Evolutionary conservation across 2,888 invertebrate genomes (phyloP).

Genomic region (Onchidella celtica): DNA sequence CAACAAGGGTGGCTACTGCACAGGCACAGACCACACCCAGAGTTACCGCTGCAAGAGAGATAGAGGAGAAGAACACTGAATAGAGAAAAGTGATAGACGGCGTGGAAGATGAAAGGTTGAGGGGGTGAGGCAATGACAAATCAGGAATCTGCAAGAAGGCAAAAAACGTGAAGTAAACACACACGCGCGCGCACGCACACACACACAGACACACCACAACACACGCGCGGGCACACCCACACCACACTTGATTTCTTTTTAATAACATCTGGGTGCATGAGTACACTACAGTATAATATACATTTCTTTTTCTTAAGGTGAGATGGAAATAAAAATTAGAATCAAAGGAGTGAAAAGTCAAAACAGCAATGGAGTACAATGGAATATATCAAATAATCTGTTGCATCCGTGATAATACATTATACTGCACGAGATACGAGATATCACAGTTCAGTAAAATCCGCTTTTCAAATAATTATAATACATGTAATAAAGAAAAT

Average conservation of each 20-base stretch:
- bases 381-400: no score
- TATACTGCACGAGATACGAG: no score
- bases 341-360: no score
- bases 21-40: slow-evolving; percentile 20
- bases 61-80: neutral
- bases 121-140: neutral
- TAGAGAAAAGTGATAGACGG: neutral
- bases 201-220: neutral
- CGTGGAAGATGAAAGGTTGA: neutral
- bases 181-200: neutral
- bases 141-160: neutral
- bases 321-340: no score
- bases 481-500: no score
- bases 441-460: no score
- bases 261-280: no score
- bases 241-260: neutral
- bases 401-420: no score
- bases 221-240: neutral
- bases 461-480: no score
- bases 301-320: no score
- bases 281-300: no score
- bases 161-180: neutral
- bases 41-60: neutral
- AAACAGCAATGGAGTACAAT: no score
- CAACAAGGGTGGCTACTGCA: neutral